These are phyloP conservation scores for Nymphalis polychloros DNA, from an alignment of 2,888 invertebrate genomes.

Conservation along the genomic window DNA sequence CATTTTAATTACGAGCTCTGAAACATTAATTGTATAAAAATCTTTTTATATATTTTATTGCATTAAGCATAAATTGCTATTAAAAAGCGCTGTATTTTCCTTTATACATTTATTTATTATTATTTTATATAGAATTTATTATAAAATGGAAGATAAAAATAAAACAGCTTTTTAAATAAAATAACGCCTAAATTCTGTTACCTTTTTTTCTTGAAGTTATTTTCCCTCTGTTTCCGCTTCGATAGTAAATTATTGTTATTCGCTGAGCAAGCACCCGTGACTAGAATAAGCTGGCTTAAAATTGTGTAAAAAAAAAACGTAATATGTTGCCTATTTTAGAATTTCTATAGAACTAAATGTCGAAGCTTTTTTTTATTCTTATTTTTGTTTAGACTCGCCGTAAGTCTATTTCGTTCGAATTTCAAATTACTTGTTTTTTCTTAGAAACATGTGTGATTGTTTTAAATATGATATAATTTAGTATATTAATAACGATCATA, in stretches of 20 bases:
- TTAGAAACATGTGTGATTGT: too few species aligned
- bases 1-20: too few species aligned
- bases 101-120: too few species aligned
- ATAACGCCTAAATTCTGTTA: slow-evolving; percentile 12
- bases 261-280: slow-evolving; percentile 37
- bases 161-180: not conserved
- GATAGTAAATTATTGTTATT: slow-evolving; percentile 42
- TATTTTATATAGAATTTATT: not conserved
- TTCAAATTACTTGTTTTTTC: not conserved
- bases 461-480: too few species aligned
- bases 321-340: not conserved
- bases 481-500: too few species aligned
- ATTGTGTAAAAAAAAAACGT: slow-evolving; percentile 20
- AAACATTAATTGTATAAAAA: too few species aligned
- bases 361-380: not conserved
- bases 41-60: too few species aligned
- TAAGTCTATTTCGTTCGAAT: not conserved
- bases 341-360: not conserved
- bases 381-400: not conserved
- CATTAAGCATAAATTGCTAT: too few species aligned
- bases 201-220: slow-evolving; percentile 23
- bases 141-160: not conserved
- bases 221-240: slow-evolving; percentile 35
- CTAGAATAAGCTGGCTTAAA: slow-evolving; percentile 37
- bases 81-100: too few species aligned